phyloP scores from a whole-genome alignment of 2,888 invertebrate genomes.

The Cryptosula pallasiana region DNA sequence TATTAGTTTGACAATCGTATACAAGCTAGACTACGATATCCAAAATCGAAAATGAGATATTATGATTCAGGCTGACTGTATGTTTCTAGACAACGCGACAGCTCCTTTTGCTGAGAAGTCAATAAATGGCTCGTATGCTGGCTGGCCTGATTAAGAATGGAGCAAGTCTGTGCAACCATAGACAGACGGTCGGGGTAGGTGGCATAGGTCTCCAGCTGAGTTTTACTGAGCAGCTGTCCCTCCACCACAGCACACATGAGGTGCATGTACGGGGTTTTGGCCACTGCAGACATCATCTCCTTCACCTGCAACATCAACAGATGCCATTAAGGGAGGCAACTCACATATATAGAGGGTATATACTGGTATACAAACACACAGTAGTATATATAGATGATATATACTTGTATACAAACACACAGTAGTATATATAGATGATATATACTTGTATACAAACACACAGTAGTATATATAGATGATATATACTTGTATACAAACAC shows the following conservation, averaged over 20 bases:
- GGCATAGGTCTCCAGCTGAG: constrained; percentile 12
- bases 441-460: too few species aligned
- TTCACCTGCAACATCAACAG: neutral
- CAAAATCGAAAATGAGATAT: too few species aligned
- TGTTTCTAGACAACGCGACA: neutral
- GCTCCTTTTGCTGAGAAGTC: neutral
- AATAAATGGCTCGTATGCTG: neutral
- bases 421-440: too few species aligned
- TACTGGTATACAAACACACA: too few species aligned
- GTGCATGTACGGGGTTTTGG: neutral
- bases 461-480: too few species aligned
- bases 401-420: too few species aligned
- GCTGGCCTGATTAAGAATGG: neutral
- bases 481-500: too few species aligned
- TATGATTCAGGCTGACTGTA: neutral
- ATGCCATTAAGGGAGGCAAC: too few species aligned
- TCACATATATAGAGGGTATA: too few species aligned
- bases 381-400: too few species aligned
- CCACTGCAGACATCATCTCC: neutral
- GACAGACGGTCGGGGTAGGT: constrained; percentile 6
- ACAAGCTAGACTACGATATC: too few species aligned
- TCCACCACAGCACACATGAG: constrained; percentile 15
- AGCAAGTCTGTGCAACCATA: neutral
- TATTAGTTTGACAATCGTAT: too few species aligned
- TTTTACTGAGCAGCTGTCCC: constrained; percentile 8